These are phyloP conservation scores for Tetramorium alpestre DNA, from an alignment of 1,140 invertebrate genomes.

Conservation along the genomic window DNA sequence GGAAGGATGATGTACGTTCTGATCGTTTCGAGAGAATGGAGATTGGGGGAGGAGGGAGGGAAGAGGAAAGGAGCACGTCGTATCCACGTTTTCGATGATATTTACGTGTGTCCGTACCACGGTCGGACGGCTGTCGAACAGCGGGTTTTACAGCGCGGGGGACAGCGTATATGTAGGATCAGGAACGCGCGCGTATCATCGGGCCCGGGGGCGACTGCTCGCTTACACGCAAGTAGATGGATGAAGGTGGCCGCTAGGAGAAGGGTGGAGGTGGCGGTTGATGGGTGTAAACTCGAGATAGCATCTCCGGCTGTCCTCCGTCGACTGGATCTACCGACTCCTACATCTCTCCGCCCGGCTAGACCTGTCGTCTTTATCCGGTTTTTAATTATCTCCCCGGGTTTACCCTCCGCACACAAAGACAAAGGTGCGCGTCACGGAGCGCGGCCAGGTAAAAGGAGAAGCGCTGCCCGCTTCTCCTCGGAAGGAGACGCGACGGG, in stretches of 20 bases:
- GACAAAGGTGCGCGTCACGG: constrained; percentile 65
- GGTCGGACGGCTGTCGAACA: constrained; percentile 70
- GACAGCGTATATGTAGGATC: constrained; percentile 35
- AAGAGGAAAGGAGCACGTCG: background rate
- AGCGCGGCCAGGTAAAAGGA: constrained; percentile 57
- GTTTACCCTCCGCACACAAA: constrained; percentile 36
- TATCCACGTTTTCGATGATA: constrained; percentile 70
- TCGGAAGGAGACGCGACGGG: background rate
- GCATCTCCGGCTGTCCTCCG: constrained; percentile 67
- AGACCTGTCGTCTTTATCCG: constrained; percentile 56
- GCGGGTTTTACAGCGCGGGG: constrained; percentile 66
- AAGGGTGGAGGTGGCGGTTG: constrained; percentile 75
- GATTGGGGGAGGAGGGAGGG: background rate
- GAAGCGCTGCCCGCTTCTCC: background rate
- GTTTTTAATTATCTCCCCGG: constrained; percentile 70
- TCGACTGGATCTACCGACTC: constrained; percentile 64
- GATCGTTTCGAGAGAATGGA: constrained; percentile 16
- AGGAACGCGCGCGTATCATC: constrained; percentile 59
- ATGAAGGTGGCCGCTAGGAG: constrained; percentile 70
- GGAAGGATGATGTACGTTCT: constrained; percentile 44
- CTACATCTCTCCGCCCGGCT: constrained; percentile 53
- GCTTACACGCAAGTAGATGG: constrained; percentile 76
- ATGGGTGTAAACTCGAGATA: constrained; percentile 80
- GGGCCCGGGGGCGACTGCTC: constrained; percentile 58
- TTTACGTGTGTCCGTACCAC: constrained; percentile 66